These are phyloP conservation scores for Dexiosoma caninum DNA, from an alignment of 2,888 invertebrate genomes.

Conservation along the genomic window DNA sequence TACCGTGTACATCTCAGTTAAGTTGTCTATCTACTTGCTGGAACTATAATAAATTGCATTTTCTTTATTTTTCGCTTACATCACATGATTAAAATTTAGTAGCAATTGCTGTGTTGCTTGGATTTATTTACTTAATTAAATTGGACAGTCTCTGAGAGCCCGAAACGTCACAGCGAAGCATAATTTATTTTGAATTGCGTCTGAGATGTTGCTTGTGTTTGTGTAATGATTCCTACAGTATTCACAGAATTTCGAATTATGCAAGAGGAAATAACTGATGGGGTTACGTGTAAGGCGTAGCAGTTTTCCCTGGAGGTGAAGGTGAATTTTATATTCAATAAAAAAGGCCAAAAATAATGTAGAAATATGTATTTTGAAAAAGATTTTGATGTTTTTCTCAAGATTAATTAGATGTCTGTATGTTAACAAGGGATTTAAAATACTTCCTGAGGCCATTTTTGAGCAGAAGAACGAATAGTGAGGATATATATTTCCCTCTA, in stretches of 20 bases:
- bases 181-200: constrained; percentile 74
- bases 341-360: neutral
- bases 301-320: neutral
- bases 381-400: neutral
- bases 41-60: too few species aligned
- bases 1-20: too few species aligned
- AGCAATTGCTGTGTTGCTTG: constrained; percentile 30
- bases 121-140: constrained; percentile 75
- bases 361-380: neutral
- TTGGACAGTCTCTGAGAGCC: constrained; percentile 71
- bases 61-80: neutral
- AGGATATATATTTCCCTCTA: too few species aligned
- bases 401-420: neutral
- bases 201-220: constrained; percentile 64
- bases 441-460: neutral
- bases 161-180: constrained; percentile 75
- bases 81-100: neutral
- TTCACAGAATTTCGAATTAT: neutral
- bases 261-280: neutral
- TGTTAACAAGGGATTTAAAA: neutral
- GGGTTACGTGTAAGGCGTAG: neutral
- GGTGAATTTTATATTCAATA: neutral
- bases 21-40: too few species aligned
- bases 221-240: neutral
- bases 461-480: neutral